These are phyloP conservation scores for Gymnoscopelus braueri DNA, from an alignment of 2,797 vertebrate genomes.

Conservation along the genomic window DNA sequence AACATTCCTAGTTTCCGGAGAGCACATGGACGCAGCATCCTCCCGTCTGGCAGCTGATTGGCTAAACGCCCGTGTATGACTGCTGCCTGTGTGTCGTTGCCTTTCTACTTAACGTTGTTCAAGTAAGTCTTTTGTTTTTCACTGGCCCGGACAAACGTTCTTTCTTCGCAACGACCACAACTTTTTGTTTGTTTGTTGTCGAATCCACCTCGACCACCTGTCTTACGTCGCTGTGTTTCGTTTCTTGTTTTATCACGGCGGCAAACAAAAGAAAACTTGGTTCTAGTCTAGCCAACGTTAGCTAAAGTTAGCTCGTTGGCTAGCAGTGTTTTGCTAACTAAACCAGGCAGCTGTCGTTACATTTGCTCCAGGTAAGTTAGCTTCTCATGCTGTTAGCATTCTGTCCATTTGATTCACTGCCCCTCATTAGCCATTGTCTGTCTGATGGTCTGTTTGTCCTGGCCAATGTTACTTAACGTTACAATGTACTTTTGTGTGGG, in stretches of 20 bases:
- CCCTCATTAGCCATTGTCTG: fast-evolving
- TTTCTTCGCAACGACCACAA: too few species aligned
- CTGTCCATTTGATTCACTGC: background rate
- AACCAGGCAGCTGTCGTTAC: slow-evolving; percentile 1
- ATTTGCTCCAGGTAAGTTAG: slow-evolving; percentile 3
- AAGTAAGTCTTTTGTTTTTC: slow-evolving; percentile 70
- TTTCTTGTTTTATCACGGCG: background rate
- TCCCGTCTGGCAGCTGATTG: slow-evolving; percentile 58
- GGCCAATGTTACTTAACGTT: too few species aligned
- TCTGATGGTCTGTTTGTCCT: fast-evolving
- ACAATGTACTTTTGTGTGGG: slow-evolving; percentile 5
- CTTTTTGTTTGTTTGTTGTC: too few species aligned
- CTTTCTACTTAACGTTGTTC: slow-evolving; percentile 54
- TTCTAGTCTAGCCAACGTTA: slow-evolving; percentile 30
- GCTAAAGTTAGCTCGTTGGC: slow-evolving; percentile 53
- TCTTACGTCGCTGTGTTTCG: fast-evolving
- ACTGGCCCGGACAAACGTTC: background rate
- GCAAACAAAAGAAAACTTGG: slow-evolving; percentile 11
- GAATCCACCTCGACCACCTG: too few species aligned
- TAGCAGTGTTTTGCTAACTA: slow-evolving; percentile 49
- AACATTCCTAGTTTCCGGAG: too few species aligned
- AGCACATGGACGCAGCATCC: background rate
- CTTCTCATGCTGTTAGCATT: fast-evolving
- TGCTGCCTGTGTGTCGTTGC: background rate
- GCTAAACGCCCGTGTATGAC: slow-evolving; percentile 31